Conservation (phyloP, 2,888 invertebrate species). For the Epirrhoe alternata region DNA sequence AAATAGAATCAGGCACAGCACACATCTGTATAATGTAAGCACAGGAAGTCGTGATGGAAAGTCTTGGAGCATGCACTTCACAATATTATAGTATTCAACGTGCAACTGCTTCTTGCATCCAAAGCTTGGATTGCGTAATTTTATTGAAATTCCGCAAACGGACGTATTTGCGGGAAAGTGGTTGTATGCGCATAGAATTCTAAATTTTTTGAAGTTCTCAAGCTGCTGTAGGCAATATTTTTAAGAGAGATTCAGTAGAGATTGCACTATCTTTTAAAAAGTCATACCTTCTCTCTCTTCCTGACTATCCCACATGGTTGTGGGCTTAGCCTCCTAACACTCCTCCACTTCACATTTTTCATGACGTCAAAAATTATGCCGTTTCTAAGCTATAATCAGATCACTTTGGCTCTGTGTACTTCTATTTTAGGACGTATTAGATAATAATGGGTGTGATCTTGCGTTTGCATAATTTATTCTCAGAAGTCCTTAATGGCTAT, state of each 20-base stretch:
- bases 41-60: conserved; percentile 54
- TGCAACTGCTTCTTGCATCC: conserved; percentile 25
- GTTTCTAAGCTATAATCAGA: not conserved
- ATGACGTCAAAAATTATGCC: no score
- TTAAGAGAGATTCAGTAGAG: no score
- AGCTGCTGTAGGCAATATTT: not conserved
- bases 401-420: not conserved
- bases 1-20: conserved; percentile 63
- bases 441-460: conserved; percentile 12
- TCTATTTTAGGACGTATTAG: conserved; percentile 16
- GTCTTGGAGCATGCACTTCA: conserved; percentile 48
- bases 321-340: no score
- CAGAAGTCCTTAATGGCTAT: conserved; percentile 37
- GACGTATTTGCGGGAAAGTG: conserved; percentile 25
- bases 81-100: conserved; percentile 39
- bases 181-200: conserved; percentile 21
- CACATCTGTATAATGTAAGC: conserved; percentile 55
- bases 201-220: not conserved
- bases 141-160: conserved; percentile 27
- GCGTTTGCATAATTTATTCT: conserved; percentile 35
- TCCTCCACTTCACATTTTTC: no score
- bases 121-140: conserved; percentile 32
- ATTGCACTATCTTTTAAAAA: no score
- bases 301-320: no score
- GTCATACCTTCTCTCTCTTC: no score